These are phyloP conservation scores for Nomada hirtipes DNA, from an alignment of 2,888 invertebrate genomes.

Conservation along the genomic window DNA sequence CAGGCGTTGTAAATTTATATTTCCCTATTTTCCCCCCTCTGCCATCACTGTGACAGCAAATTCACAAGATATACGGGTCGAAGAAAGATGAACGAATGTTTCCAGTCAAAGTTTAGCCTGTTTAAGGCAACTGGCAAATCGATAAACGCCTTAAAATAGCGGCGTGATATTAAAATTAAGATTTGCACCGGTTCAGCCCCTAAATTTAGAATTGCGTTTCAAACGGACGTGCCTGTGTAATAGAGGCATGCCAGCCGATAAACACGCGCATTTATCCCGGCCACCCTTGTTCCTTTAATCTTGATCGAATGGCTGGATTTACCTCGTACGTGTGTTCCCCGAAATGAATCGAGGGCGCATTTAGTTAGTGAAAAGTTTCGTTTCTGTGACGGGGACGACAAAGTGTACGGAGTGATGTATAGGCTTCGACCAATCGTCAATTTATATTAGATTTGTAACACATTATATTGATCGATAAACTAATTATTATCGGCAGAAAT, in stretches of 20 bases:
- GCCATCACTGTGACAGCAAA: not conserved
- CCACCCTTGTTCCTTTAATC: constrained; percentile 24
- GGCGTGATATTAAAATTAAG: constrained; percentile 53
- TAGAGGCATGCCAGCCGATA: constrained; percentile 25
- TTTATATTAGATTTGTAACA: too few species aligned
- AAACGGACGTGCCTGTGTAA: constrained; percentile 9
- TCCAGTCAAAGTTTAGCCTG: constrained; percentile 21
- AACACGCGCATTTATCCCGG: constrained; percentile 37
- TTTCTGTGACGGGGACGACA: not conserved
- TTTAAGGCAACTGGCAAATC: constrained; percentile 19
- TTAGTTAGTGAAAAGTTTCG: constrained; percentile 32
- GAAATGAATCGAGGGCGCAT: constrained; percentile 5
- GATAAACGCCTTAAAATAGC: constrained; percentile 54
- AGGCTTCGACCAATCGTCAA: not conserved
- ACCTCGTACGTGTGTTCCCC: constrained; percentile 18
- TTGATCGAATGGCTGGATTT: constrained; percentile 25
- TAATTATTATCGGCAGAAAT: not conserved
- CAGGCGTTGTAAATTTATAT: not conserved
- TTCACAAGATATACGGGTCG: not conserved
- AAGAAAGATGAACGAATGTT: constrained; percentile 21
- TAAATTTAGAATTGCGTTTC: constrained; percentile 54
- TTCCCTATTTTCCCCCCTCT: not conserved
- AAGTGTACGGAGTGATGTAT: not conserved
- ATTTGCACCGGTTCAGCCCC: constrained; percentile 38
- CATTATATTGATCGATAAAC: too few species aligned